These are phyloP conservation scores for Ceratosolen fusciceps DNA, from an alignment of 1,140 invertebrate species.

Conservation along the genomic window DNA sequence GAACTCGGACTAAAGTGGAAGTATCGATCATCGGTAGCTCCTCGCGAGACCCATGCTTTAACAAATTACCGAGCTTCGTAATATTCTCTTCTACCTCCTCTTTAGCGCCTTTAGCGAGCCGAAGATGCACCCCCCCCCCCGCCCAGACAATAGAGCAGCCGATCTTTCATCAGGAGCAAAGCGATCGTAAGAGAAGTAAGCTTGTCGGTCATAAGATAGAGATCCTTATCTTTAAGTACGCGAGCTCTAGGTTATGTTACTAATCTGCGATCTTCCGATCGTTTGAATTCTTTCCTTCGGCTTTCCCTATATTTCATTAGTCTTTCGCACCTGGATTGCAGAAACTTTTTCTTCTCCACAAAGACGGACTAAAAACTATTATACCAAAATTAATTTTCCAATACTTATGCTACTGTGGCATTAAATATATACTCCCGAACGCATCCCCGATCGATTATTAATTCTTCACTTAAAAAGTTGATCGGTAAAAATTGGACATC, in stretches of 20 bases:
- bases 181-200: slow-evolving; percentile 50
- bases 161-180: slow-evolving; percentile 41
- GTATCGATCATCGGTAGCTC: slow-evolving; percentile 28
- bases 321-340: too few relatives aligned
- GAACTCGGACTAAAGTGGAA: background rate
- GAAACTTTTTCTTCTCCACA: too few relatives aligned
- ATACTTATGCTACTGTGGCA: too few relatives aligned
- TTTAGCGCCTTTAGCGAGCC: background rate
- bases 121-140: background rate
- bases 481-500: too few relatives aligned
- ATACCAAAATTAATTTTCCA: too few relatives aligned
- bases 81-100: slow-evolving; percentile 15
- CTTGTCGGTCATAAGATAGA: background rate
- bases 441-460: too few relatives aligned
- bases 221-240: slow-evolving; percentile 29
- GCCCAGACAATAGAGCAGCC: slow-evolving; percentile 36
- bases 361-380: too few relatives aligned
- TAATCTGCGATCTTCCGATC: background rate
- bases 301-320: background rate
- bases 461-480: too few relatives aligned
- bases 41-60: slow-evolving; percentile 14
- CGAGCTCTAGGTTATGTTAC: background rate
- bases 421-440: too few relatives aligned
- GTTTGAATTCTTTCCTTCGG: slow-evolving; percentile 6
- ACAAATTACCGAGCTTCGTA: slow-evolving; percentile 42